Evolutionary conservation across 2,797 vertebrate species (phyloP).

Genomic region (Vespertilio murinus): DNA sequence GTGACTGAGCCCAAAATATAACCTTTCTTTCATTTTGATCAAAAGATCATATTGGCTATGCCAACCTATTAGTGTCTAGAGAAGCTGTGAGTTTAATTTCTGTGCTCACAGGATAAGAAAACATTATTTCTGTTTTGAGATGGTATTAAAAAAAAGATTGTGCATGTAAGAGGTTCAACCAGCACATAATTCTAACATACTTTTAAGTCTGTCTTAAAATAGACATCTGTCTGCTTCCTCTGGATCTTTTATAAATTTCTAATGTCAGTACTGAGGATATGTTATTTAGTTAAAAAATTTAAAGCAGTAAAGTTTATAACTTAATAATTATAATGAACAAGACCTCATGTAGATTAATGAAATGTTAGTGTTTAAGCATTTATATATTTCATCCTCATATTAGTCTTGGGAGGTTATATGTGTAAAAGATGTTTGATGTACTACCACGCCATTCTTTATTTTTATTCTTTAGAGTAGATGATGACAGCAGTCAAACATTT

Average conservation of each 20-base stretch:
- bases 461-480: constrained; percentile 64
- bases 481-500: constrained; percentile 38
- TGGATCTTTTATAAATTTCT: constrained; percentile 67
- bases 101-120: constrained; percentile 41
- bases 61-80: constrained; percentile 38
- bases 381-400: constrained; percentile 56
- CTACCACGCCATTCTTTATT: constrained; percentile 33
- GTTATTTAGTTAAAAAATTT: constrained; percentile 73
- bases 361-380: constrained; percentile 65
- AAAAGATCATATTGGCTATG: constrained; percentile 29
- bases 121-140: constrained; percentile 67
- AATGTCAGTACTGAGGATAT: constrained; percentile 75
- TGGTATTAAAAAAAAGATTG: not conserved
- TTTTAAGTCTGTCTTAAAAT: constrained; percentile 70
- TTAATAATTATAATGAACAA: constrained; percentile 75
- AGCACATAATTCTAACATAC: constrained; percentile 17
- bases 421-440: constrained; percentile 49
- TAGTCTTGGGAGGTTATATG: constrained; percentile 64
- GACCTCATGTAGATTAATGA: constrained; percentile 64
- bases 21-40: constrained; percentile 49
- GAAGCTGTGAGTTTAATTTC: constrained; percentile 56
- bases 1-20: not conserved
- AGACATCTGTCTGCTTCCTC: constrained; percentile 68
- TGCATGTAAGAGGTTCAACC: constrained; percentile 55
- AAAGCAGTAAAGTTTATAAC: constrained; percentile 66